Evolutionary conservation across 2,888 invertebrate genomes (phyloP).

Genomic region (Pollenia labialis): DNA sequence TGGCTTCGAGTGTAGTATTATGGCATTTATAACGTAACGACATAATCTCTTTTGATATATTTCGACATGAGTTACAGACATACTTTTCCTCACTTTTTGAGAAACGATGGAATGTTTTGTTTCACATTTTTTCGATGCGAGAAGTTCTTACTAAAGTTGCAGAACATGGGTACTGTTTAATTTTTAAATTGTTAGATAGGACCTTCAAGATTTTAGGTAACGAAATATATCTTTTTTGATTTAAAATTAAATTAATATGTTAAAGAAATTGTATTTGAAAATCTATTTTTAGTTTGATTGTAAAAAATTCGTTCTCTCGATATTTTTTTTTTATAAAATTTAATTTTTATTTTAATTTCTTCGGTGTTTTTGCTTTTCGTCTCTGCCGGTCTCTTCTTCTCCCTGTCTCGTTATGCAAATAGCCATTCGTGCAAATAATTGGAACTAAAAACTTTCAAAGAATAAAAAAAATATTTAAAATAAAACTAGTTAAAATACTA

Average conservation of each 20-base stretch:
- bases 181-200: no score
- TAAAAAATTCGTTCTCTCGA: neutral
- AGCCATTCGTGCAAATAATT: constrained; percentile 68
- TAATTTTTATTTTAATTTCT: constrained; percentile 28
- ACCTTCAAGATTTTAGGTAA: no score
- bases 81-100: no score
- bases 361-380: neutral
- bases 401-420: neutral
- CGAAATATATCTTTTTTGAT: no score
- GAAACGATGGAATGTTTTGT: no score
- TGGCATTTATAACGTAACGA: no score
- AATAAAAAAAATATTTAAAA: constrained; percentile 10
- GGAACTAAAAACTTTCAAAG: constrained; percentile 47
- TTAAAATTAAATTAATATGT: constrained; percentile 23
- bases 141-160: no score
- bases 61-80: no score
- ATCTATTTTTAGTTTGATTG: neutral
- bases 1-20: no score
- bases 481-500: constrained; percentile 26
- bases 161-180: no score
- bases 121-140: no score
- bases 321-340: constrained; percentile 13
- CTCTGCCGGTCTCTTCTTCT: neutral
- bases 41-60: no score
- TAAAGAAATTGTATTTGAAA: constrained; percentile 14